These are phyloP conservation scores for Solenopsis invicta DNA, from an alignment of 1,140 invertebrate genomes.

Conservation along the genomic window DNA sequence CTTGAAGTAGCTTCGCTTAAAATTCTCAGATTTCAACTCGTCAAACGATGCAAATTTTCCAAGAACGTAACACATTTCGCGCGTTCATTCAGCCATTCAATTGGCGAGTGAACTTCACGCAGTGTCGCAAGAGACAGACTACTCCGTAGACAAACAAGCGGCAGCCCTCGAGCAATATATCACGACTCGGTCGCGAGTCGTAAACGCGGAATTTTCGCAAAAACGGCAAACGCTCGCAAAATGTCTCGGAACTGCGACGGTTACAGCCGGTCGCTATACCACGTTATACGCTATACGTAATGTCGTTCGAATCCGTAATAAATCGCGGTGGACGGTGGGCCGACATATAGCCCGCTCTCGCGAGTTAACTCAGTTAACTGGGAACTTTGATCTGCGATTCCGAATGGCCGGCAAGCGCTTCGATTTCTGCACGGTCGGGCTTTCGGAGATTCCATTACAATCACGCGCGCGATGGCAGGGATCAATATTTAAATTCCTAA, in stretches of 20 bases:
- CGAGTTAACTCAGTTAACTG: conserved; percentile 71
- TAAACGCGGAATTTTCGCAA: conserved; percentile 49
- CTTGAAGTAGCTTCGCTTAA: background rate
- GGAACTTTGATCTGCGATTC: conserved; percentile 81
- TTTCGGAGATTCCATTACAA: conserved; percentile 79
- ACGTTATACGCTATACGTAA: conserved; percentile 19
- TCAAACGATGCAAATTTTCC: background rate
- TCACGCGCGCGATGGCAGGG: conserved; percentile 56
- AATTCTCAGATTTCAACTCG: background rate
- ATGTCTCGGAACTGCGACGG: conserved; percentile 28
- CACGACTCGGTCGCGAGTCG: conserved; percentile 11
- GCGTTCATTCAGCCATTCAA: background rate
- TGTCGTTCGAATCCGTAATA: conserved; percentile 55
- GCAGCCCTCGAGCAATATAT: conserved; percentile 22
- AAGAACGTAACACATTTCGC: background rate
- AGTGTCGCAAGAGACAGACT: conserved; percentile 7
- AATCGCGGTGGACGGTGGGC: conserved; percentile 27
- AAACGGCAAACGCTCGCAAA: conserved; percentile 40
- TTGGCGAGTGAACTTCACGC: background rate
- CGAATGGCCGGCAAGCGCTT: conserved; percentile 52
- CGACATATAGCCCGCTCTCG: conserved; percentile 25
- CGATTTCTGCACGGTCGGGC: conserved; percentile 50
- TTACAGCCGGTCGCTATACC: background rate
- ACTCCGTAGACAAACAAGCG: conserved; percentile 39
- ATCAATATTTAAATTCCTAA: conserved; percentile 84